Percentiles rank a stretch among this genome's conserved stretches.
These are phyloP conservation scores for Microcebus griseorufus DNA, from an alignment of 2,113 vertebrate genomes.

Conservation along the genomic window DNA sequence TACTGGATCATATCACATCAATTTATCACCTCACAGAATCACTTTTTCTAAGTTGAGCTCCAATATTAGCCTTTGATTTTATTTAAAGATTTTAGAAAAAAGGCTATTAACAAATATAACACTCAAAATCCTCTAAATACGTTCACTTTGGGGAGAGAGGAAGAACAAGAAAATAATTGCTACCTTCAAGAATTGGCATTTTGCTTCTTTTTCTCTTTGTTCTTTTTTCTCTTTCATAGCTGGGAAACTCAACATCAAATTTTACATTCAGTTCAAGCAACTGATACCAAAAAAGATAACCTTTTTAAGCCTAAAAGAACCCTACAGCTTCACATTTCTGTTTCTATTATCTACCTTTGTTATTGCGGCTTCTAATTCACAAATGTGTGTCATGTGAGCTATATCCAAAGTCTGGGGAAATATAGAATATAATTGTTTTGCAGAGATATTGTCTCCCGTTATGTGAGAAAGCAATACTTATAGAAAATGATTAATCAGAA, in stretches of 20 bases:
- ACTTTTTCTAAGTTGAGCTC: not conserved
- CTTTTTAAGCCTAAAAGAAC: not conserved
- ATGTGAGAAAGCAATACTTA: not conserved
- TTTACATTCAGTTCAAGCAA: not conserved
- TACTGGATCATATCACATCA: constrained; percentile 7
- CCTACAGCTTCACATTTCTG: not conserved
- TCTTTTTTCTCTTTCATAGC: constrained; percentile 15
- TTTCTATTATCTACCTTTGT: not conserved
- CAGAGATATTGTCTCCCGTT: not conserved
- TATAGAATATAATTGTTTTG: not conserved
- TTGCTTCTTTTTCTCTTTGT: not conserved
- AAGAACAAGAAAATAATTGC: not conserved
- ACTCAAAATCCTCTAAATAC: not conserved
- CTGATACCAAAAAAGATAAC: not conserved
- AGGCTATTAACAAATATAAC: not conserved
- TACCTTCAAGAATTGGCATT: not conserved
- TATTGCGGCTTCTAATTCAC: not conserved
- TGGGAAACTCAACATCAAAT: not conserved
- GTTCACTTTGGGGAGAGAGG: not conserved
- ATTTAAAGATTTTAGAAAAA: not conserved
- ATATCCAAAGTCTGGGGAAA: not conserved
- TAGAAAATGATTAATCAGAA: not conserved
- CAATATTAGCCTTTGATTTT: not conserved
- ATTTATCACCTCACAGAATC: not conserved
- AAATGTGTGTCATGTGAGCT: not conserved